Evolutionary conservation across 2,113 vertebrate species (phyloP).

Genomic region (Orcinus orca): DNA sequence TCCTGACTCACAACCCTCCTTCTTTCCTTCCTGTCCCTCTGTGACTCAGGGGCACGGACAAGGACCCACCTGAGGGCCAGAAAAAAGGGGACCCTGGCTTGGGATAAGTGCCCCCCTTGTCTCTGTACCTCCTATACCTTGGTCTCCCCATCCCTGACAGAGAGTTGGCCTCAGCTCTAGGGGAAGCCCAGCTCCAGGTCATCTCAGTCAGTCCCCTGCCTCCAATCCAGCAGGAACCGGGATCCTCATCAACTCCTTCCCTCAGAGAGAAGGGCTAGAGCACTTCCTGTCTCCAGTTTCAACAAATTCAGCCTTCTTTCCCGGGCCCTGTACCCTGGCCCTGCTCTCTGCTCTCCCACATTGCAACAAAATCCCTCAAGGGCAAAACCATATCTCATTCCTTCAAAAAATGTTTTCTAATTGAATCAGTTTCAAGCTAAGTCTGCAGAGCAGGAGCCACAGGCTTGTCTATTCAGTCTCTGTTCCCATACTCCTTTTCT

Average conservation of each 20-base stretch:
- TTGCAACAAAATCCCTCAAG: background rate
- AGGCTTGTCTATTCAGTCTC: background rate
- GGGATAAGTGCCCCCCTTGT: background rate
- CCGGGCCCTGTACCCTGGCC: background rate
- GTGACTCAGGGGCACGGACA: background rate
- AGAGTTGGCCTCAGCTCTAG: background rate
- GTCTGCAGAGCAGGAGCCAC: background rate
- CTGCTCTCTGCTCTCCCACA: background rate
- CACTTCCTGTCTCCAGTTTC: background rate
- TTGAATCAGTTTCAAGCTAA: background rate
- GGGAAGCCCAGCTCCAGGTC: background rate
- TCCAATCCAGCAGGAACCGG: background rate
- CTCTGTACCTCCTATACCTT: background rate
- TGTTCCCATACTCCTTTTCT: background rate
- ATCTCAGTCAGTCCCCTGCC: background rate
- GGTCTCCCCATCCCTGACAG: background rate
- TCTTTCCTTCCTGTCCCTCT: slow-evolving; percentile 17
- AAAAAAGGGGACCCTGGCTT: background rate
- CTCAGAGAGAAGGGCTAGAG: background rate
- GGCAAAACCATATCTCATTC: background rate
- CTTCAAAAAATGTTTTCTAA: slow-evolving; percentile 11
- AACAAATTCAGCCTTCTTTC: background rate
- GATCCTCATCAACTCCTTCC: background rate
- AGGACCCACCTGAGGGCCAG: background rate
- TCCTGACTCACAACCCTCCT: slow-evolving; percentile 33